Evolutionary conservation across 2,113 vertebrate genomes (phyloP), one percentile per base, ranked within the genome.

Genomic region (Antennarius striatus): DNA sequence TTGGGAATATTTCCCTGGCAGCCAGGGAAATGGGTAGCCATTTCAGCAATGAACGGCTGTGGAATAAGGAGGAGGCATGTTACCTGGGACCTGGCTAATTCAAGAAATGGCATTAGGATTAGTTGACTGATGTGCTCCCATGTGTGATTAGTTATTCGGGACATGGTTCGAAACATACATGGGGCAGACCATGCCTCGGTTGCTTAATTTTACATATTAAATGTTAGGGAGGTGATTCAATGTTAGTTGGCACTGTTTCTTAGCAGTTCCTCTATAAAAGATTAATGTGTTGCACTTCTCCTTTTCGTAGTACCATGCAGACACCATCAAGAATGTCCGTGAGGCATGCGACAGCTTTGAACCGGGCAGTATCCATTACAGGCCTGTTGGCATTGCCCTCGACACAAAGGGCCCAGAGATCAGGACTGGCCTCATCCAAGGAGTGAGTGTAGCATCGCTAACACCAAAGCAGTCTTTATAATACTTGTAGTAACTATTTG

Each of bases 391-490:
- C 55, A 93, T 99, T 69, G 98, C 98, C 40, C 90, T 99, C 90
- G 98, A 99, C 90, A 99, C 98, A 14, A 99, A 99, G 85, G 98
- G 98, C 78, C 98, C 98, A 3, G 98, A 99, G 93, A 99, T 99
- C 89, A 90, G 98, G 81, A 99, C 97, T 10, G 98, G 98, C 68
- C 97, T 99, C 79, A 99, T 99, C 88, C 92, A 93, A 68, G 98
- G 98, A 79, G 98, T 99, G 84, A 94, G 95, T 85, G 42, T 16
- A 55, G 6, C 29, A 4, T 22, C 3, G 1, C 11, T 7, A 17
- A 15, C 40, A 22, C 5, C 28, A 47, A 36, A 28, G 14, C 15
- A 49, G 7, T 13, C 30, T 54, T 8, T 8, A 12, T 43, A 43
- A 43, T 7, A 43, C 5, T 7, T 40, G 39, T 40, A 11, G 7